Conservation (phyloP, 2,888 invertebrate species). For the Cerceris rybyensis region DNA sequence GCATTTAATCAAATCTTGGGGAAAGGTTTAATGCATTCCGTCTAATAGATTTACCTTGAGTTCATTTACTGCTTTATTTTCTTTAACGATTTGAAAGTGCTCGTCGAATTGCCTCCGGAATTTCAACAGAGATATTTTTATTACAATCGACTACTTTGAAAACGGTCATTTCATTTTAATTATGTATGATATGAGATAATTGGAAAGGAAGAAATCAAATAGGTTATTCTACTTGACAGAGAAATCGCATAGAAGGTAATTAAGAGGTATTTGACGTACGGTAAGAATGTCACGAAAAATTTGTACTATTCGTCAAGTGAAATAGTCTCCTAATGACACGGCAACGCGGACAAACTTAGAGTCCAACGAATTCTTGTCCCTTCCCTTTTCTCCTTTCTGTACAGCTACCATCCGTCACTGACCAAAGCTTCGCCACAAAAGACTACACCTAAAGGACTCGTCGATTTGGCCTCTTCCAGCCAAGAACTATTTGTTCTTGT, state of each 20-base stretch:
- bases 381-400: slow-evolving; percentile 2
- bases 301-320: slow-evolving; percentile 24
- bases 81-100: not conserved
- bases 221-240: too few species aligned
- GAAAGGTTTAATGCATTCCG: too few species aligned
- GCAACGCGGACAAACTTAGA: slow-evolving; percentile 34
- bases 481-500: slow-evolving; percentile 29
- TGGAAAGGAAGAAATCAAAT: too few species aligned
- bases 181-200: too few species aligned
- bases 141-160: too few species aligned
- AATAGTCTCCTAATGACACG: slow-evolving; percentile 32
- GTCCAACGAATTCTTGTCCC: slow-evolving; percentile 22
- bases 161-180: too few species aligned
- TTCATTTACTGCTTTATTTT: not conserved
- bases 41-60: too few species aligned
- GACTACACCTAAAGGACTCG: slow-evolving; percentile 45
- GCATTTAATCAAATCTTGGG: too few species aligned
- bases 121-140: too few species aligned
- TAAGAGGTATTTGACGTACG: not conserved
- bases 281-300: slow-evolving; percentile 4
- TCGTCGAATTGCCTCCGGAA: too few species aligned
- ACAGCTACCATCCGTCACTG: slow-evolving; percentile 61
- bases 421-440: slow-evolving; percentile 49
- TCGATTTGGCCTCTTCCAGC: slow-evolving; percentile 48
- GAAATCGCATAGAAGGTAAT: too few species aligned